phyloP scores from a whole-genome alignment of 2,113 vertebrate species.

The Leiothrix lutea region DNA sequence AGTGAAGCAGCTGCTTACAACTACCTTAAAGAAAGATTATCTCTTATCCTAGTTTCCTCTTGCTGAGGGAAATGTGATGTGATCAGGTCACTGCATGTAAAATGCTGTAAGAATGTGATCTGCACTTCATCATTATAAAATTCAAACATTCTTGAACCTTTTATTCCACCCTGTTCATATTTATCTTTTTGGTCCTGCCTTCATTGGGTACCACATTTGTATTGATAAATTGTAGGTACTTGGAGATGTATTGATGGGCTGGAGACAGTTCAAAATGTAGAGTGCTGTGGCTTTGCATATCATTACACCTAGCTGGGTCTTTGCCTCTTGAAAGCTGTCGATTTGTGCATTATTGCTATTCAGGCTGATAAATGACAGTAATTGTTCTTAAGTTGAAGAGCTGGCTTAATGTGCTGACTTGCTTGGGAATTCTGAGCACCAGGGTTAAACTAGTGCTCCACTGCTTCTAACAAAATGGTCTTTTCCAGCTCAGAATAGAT shows the following conservation, averaged over 20 bases:
- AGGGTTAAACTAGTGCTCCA: slow-evolving; percentile 75
- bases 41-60: slow-evolving; percentile 40
- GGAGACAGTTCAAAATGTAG: slow-evolving; percentile 78
- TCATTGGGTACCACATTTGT: slow-evolving; percentile 77
- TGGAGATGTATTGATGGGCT: slow-evolving; percentile 82
- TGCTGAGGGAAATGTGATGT: slow-evolving; percentile 65
- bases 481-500: slow-evolving; percentile 75
- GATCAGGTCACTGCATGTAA: slow-evolving; percentile 77
- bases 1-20: slow-evolving; percentile 10
- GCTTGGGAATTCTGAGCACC: slow-evolving; percentile 79
- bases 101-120: slow-evolving; percentile 70
- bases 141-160: slow-evolving; percentile 77
- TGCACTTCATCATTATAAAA: slow-evolving; percentile 79
- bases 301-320: slow-evolving; percentile 78
- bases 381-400: slow-evolving; percentile 87
- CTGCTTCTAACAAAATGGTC: slow-evolving; percentile 76
- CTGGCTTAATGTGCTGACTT: slow-evolving; percentile 83
- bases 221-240: slow-evolving; percentile 82
- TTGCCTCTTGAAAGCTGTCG: slow-evolving; percentile 85
- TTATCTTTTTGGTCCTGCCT: slow-evolving; percentile 79
- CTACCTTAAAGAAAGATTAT: slow-evolving; percentile 60
- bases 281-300: slow-evolving; percentile 83
- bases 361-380: slow-evolving; percentile 88
- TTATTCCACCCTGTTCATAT: slow-evolving; percentile 74
- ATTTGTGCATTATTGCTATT: slow-evolving; percentile 86